Evolutionary conservation across 1,140 invertebrate genomes (phyloP), one percentile per base, ranked within the genome.

Genomic region (Hylaeus anthracinus): DNA sequence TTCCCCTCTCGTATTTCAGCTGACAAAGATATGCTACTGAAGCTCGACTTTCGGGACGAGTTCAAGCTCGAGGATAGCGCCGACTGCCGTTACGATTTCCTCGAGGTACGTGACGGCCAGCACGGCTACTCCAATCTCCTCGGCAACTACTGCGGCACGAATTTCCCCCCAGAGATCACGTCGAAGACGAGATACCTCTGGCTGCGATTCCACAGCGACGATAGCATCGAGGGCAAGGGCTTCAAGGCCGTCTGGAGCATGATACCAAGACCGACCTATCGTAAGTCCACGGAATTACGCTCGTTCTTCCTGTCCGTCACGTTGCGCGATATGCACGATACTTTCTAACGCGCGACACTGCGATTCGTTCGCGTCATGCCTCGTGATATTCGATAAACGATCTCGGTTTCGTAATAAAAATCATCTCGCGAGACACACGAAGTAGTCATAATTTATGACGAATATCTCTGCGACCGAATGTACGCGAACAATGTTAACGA

Each of bases 71-170:
- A 98, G 92, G 94, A 95, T 41, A 95, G 95, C 51, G 92, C 95
- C 15, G 94, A 95, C 56, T 98, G 97, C 91, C 94, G 95, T 91
- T 97, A 97, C 92, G 97, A 98, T 93, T 97, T 94, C 92, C 93
- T 98, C 58, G 97, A 98, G 91, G 95, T 98, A 41, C 94, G 97
- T 43, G 97, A 98, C 88, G 98, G 98, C 0, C 95, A 95, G n/a
- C 96, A 97, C 86, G 97, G 97, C 0, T 98, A 96, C 92, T 97
- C 97, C n/a, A 94, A 94, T 55, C 92, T 94, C 9, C 89, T 97
- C 65, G 95, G 95, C 0, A 95, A 94, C 84, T 97, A 94, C 88
- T 98, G 98, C 88, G 97, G 97, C 55, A 94, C 94, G 37, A 94
- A 95, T 71, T 97, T 97, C 89, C 97, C 98, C 8, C 95, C 96